Evolutionary conservation across 1,140 invertebrate species (phyloP).

Genomic region (Ylistrum balloti): DNA sequence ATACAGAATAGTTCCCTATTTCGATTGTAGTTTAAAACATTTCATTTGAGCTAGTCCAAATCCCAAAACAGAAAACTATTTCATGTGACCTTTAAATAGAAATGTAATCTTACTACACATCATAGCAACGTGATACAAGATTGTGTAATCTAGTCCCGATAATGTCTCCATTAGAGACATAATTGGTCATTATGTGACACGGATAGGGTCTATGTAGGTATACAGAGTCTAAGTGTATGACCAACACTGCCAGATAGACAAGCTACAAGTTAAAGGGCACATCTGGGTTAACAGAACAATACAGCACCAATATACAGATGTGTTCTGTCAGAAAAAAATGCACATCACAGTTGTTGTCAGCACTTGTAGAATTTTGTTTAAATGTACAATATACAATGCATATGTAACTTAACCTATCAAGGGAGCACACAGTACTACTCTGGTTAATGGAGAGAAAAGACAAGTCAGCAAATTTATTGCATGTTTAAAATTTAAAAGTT

Average conservation of each 20-base stretch:
- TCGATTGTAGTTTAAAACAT: no score
- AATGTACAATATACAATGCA: not conserved
- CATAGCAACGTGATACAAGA: slow-evolving; percentile 8
- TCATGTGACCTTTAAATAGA: not conserved
- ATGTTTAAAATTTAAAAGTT: not conserved
- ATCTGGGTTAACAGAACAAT: not conserved
- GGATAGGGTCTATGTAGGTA: not conserved
- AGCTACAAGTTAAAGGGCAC: not conserved
- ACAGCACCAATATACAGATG: not conserved
- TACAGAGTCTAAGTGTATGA: not conserved
- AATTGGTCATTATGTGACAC: slow-evolving; percentile 24
- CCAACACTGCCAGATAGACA: not conserved
- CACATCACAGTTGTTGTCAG: not conserved
- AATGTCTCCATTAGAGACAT: not conserved
- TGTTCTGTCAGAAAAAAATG: not conserved
- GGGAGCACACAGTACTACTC: not conserved
- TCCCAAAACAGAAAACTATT: no score
- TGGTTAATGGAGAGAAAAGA: not conserved
- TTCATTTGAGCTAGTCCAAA: no score
- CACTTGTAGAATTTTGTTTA: not conserved
- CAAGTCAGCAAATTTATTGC: not conserved
- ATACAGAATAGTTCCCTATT: no score
- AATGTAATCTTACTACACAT: not conserved
- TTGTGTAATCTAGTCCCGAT: not conserved
- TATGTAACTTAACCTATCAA: no score